Evolutionary conservation across 2,888 invertebrate genomes (phyloP), one percentile per base, ranked within the genome.

Genomic region (Dascillus cervinus): DNA sequence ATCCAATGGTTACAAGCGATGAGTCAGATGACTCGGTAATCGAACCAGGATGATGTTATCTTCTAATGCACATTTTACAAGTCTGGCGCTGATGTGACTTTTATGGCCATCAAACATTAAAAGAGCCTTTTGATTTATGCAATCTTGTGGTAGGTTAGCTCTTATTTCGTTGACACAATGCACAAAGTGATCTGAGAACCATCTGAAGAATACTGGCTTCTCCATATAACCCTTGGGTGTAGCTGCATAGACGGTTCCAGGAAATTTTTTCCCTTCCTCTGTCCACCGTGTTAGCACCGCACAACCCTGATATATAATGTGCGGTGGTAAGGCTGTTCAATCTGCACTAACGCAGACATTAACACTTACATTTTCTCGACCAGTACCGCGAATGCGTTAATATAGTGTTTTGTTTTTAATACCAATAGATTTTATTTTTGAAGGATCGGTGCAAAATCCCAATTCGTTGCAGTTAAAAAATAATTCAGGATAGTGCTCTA

Each of bases 391-490:
- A 9, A 15, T 26, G 15, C 27, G 27, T 11, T 26, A 3, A 11
- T 26, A 26, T 3, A 26, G 9, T 15, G 27, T 4, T 15, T 15
- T 26, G 17, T 26, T 26, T 26, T 26, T 26, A n/a, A 17, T 4
- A 8, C 27, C 15, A 15, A 26, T 26, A 3, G 19, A 19, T 9
- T 26, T 26, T 5, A 26, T 26, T 4, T 26, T 26, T 4, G 5
- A 26, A 3, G 27, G 27, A 26, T 26, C 27, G 4, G 27, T 26
- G 8, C 27, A 26, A 15, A 26, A 26, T 3, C 27, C 15, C 15
- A 11, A 26, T 26, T 26, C 27, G 11, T 26, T 17, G 11, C 27
- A 15, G 9, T 26, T 26, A 26, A 26, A 26, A 5, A 26, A 15
- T 6, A 26, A 6, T 19, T 22, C 19, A 29, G 15, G 4, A 9